Evolutionary conservation across 2,113 vertebrate species (phyloP), one percentile per base, ranked within the genome.

Genomic region (Rutilus rutilus): DNA sequence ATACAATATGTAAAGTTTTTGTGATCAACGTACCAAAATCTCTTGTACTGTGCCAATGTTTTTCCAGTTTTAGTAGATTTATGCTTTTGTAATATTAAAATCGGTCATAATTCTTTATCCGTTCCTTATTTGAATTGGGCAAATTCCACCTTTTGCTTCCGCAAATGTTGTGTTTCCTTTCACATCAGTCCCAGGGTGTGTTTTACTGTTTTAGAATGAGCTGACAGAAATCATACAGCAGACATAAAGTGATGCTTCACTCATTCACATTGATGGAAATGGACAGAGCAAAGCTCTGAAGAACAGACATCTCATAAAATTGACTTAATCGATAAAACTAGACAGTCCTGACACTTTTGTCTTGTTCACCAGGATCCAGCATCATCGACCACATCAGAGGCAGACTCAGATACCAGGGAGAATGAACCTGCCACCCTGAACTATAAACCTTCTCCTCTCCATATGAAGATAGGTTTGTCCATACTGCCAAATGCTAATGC

Each of bases 381-480:
- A 12, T 97, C 97, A 2, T 94, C 97, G 82, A 96, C 97, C 5
- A 95, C 97, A 91, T 97, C 97, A 83, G 97, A 99, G 91, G 96
- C 95, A 71, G 97, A 99, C 93, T 98, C 97, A 62, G 97, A 97
- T 78, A 94, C 95, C 0, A 95, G 97, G 90, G 98, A 99, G 94
- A 97, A 95, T 42, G 98, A 99, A 92, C 96, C 97, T 74, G 97
- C 98, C 93, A 96, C 97, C 77, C 96, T 98, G 93, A 99, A 97
- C 96, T 99, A 99, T 93, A 99, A 99, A 93, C 97, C 97, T 17
- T 98, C 98, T 86, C 97, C 98, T 19, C 93, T 99, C 90, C 98
- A 99, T 91, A 97, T 97, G 94, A 99, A 99, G 94, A 95, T 99
- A 93, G 98, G 98, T 98, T 27, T n/a, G 10, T 36, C 33, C 33